These are phyloP conservation scores for Julus scanicus DNA, from an alignment of 2,888 invertebrate genomes.

Conservation along the genomic window DNA sequence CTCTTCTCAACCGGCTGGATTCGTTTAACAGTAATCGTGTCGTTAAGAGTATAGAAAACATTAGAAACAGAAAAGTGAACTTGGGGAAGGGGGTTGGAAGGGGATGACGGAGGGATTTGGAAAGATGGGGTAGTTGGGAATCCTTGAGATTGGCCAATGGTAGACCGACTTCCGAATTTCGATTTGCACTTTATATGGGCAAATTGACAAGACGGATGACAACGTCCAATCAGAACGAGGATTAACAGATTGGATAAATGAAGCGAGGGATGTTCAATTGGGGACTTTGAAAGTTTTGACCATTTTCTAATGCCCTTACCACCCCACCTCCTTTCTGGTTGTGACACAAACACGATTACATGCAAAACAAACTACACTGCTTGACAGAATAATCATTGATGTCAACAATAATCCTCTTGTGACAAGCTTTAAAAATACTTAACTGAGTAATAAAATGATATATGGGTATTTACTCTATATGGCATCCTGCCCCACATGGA, in stretches of 20 bases:
- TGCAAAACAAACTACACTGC: background rate
- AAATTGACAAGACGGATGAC: constrained; percentile 10
- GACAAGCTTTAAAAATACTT: too few species aligned
- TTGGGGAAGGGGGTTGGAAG: background rate
- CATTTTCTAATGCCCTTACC: background rate
- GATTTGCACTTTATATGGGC: background rate
- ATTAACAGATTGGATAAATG: constrained; percentile 16
- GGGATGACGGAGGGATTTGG: background rate
- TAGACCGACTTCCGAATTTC: background rate
- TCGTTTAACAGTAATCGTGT: constrained; percentile 47
- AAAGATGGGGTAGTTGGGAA: background rate
- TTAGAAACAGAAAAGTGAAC: constrained; percentile 18
- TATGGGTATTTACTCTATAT: too few species aligned
- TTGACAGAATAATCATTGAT: background rate
- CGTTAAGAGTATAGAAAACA: constrained; percentile 41
- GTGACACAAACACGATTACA: background rate
- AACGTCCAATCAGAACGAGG: constrained; percentile 27
- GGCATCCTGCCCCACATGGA: too few species aligned
- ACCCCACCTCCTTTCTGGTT: background rate
- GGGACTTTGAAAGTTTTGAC: background rate
- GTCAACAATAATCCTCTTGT: background rate
- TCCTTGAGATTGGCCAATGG: constrained; percentile 10
- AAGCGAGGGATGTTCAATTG: background rate
- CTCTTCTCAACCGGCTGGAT: constrained; percentile 43
- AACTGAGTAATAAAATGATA: too few species aligned